Conservation (phyloP, 2,113 vertebrate species). For the Cyprinodon tularosa region DNA sequence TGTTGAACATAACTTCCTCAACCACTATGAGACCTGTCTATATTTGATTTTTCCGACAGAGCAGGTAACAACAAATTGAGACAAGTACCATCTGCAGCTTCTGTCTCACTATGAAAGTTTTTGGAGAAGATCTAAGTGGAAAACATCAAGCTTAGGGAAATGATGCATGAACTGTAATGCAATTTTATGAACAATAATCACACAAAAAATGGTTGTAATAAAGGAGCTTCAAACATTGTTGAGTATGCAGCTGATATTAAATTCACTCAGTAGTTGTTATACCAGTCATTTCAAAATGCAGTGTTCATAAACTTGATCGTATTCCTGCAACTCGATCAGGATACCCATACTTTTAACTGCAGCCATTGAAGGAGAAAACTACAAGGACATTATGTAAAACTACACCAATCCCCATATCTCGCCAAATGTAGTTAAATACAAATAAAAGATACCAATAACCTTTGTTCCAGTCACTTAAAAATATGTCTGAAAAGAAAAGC, state of each 20-base stretch:
- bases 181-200: not conserved
- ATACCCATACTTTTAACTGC: not conserved
- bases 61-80: not conserved
- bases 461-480: not conserved
- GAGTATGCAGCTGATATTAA: not conserved
- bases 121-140: not conserved
- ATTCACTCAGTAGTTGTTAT: not conserved
- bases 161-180: not conserved
- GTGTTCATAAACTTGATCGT: not conserved
- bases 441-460: not conserved
- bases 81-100: not conserved
- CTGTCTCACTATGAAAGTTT: not conserved
- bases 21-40: not conserved
- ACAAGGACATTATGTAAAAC: not conserved
- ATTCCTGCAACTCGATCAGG: not conserved
- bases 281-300: no score
- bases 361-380: not conserved
- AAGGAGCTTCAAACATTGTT: not conserved
- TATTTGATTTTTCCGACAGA: not conserved
- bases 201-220: not conserved
- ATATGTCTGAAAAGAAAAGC: not conserved
- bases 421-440: not conserved
- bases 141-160: not conserved
- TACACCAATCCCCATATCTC: not conserved
- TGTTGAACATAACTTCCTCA: not conserved